These are phyloP conservation scores for Hyppa rectilinea DNA, from an alignment of 2,888 invertebrate genomes.

Conservation along the genomic window DNA sequence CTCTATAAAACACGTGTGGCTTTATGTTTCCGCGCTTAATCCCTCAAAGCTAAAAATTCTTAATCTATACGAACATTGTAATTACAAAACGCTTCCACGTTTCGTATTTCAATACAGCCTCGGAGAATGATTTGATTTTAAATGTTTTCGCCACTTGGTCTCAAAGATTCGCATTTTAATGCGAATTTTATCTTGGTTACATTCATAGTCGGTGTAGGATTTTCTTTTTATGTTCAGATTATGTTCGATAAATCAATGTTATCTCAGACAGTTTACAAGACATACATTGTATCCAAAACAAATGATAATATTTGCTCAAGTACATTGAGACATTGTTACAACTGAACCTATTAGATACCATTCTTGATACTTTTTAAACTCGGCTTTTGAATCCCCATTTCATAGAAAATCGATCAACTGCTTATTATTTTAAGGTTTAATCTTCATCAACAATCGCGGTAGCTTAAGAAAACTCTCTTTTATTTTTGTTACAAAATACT, in stretches of 20 bases:
- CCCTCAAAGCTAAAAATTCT: slow-evolving; percentile 14
- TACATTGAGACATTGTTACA: too few species aligned
- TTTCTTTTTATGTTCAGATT: not conserved
- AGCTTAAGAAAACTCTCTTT: slow-evolving; percentile 37
- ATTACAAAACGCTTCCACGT: slow-evolving; percentile 23
- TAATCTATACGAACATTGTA: slow-evolving; percentile 16
- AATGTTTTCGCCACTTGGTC: slow-evolving; percentile 30
- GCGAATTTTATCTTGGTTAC: too few species aligned
- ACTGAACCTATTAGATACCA: too few species aligned
- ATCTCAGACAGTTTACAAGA: not conserved
- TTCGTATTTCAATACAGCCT: slow-evolving; percentile 29
- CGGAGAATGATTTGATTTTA: slow-evolving; percentile 32
- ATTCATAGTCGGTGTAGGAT: not conserved
- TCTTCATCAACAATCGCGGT: slow-evolving; percentile 27
- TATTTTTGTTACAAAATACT: slow-evolving; percentile 54
- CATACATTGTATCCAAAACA: not conserved
- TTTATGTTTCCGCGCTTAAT: not conserved
- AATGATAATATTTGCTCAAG: not conserved
- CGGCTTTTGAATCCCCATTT: not conserved
- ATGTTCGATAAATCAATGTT: not conserved
- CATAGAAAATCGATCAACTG: not conserved
- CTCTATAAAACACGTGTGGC: not conserved
- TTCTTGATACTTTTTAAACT: not conserved
- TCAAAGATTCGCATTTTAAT: slow-evolving; percentile 13
- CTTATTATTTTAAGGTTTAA: too few species aligned